Percentiles rank a stretch among this genome's conserved stretches.
phyloP scores from a whole-genome alignment of 2,888 invertebrate genomes.

The Xanthorhoe spadicearia region DNA sequence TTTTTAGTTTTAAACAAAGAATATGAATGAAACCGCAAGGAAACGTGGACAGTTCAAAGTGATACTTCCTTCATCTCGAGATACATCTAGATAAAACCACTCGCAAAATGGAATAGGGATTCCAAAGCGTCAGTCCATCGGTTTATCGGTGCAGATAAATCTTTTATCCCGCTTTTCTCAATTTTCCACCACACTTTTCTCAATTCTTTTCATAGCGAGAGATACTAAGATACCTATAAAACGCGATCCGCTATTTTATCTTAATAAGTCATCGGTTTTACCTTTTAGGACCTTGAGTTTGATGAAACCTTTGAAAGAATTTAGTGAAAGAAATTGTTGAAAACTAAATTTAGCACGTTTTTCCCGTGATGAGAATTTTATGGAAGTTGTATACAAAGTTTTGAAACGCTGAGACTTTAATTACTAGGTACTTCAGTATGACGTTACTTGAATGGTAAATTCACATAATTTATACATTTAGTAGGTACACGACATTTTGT shows the following conservation, averaged over 20 bases:
- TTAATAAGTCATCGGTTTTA: slow-evolving; percentile 27
- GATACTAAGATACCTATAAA: slow-evolving; percentile 23
- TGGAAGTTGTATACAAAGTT: background rate
- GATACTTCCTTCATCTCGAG: slow-evolving; percentile 5
- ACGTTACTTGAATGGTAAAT: background rate
- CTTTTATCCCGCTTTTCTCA: slow-evolving; percentile 49
- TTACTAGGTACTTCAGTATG: background rate
- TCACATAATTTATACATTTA: too few relatives aligned
- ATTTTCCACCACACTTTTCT: slow-evolving; percentile 49
- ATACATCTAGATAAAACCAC: slow-evolving; percentile 11
- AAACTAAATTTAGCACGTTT: slow-evolving; percentile 1
- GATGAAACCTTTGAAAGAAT: slow-evolving; percentile 16
- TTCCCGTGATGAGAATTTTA: background rate
- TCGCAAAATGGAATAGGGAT: slow-evolving; percentile 13
- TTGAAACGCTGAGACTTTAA: background rate
- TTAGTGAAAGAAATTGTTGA: slow-evolving; percentile 9
- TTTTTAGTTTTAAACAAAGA: too few relatives aligned
- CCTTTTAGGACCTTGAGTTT: slow-evolving; percentile 24
- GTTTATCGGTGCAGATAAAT: slow-evolving; percentile 51
- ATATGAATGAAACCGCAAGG: background rate
- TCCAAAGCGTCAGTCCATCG: slow-evolving; percentile 41
- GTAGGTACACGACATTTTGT: too few relatives aligned
- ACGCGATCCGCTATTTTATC: slow-evolving; percentile 23
- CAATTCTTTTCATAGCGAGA: slow-evolving; percentile 40
- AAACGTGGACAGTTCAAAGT: slow-evolving; percentile 3